Evolutionary conservation across 1,140 invertebrate genomes (phyloP).

Genomic region (Bathynomus jamesi): DNA sequence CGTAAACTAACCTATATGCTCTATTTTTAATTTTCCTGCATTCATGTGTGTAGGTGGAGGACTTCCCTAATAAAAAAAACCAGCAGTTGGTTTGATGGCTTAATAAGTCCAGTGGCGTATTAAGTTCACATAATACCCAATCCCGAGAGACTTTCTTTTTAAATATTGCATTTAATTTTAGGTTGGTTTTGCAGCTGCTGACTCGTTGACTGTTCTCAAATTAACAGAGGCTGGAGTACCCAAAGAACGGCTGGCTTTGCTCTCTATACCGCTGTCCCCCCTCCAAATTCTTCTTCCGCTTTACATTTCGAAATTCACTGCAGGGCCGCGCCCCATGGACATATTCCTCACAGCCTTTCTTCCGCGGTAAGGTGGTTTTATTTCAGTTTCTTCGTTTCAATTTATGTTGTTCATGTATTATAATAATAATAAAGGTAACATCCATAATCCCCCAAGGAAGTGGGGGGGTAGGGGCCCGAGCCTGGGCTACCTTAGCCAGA

Average conservation of each 20-base stretch:
- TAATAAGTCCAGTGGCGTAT: too few relatives aligned
- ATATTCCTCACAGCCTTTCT: conserved; percentile 85
- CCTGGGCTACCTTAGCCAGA: too few relatives aligned
- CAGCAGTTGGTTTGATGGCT: too few relatives aligned
- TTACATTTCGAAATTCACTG: conserved; percentile 76
- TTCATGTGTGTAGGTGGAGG: too few relatives aligned
- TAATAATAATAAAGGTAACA: too few relatives aligned
- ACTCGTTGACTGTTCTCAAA: conserved; percentile 89
- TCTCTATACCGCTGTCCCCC: conserved; percentile 86
- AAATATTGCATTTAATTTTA: conserved; percentile 42
- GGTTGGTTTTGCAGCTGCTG: conserved; percentile 93
- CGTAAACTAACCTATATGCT: too few relatives aligned
- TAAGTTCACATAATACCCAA: too few relatives aligned
- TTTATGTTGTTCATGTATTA: conserved; percentile 15
- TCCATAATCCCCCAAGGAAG: too few relatives aligned
- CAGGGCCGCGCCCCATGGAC: conserved; percentile 76
- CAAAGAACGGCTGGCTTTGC: conserved; percentile 84
- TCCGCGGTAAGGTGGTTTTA: conserved; percentile 52
- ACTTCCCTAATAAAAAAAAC: too few relatives aligned
- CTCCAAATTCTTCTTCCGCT: conserved; percentile 81
- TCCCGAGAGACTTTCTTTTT: not conserved
- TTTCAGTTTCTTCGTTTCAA: not conserved
- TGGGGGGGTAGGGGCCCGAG: too few relatives aligned
- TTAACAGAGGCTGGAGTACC: conserved; percentile 90
- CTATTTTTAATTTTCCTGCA: too few relatives aligned